A percentile compares a stretch with the other conserved stretches of the same genome.
phyloP scores from a whole-genome alignment of 2,888 invertebrate genomes.

The Galeopsomyia nigrocyanea region DNA sequence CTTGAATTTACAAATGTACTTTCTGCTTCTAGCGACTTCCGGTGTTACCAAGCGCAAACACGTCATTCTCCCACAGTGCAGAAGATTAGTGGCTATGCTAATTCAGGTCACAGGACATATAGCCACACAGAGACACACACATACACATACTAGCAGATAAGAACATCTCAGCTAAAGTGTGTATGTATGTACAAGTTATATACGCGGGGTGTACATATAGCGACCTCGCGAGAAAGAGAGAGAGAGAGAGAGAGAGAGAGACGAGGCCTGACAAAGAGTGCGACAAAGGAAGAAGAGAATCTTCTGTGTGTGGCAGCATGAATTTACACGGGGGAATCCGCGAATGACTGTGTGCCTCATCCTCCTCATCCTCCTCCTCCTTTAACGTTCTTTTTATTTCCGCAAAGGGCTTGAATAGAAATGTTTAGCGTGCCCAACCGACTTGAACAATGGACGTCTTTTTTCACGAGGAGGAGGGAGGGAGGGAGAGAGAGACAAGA shows the following conservation, averaged over 20 bases:
- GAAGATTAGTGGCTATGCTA: constrained; percentile 20
- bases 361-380: neutral
- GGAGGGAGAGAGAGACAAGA: neutral
- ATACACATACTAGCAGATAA: constrained; percentile 14
- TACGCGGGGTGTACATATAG: too few species aligned
- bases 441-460: constrained; percentile 29
- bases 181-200: too few species aligned
- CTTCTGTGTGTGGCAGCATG: constrained; percentile 19
- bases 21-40: constrained; percentile 13
- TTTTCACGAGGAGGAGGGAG: neutral
- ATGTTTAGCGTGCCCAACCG: constrained; percentile 26
- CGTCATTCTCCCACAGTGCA: neutral
- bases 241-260: constrained; percentile 3
- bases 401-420: constrained; percentile 22
- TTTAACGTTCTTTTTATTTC: constrained; percentile 6
- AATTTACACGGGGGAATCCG: constrained; percentile 41
- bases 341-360: constrained; percentile 42
- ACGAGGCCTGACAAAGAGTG: neutral
- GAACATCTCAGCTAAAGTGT: neutral
- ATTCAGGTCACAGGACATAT: constrained; percentile 38
- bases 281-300: constrained; percentile 21
- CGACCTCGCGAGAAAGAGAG: constrained; percentile 27
- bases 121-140: neutral
- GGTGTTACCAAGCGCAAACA: neutral
- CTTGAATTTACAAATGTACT: too few species aligned